Evolutionary conservation across 2,888 invertebrate species (phyloP), one percentile per base, ranked within the genome.

Genomic region (Apamea monoglypha): DNA sequence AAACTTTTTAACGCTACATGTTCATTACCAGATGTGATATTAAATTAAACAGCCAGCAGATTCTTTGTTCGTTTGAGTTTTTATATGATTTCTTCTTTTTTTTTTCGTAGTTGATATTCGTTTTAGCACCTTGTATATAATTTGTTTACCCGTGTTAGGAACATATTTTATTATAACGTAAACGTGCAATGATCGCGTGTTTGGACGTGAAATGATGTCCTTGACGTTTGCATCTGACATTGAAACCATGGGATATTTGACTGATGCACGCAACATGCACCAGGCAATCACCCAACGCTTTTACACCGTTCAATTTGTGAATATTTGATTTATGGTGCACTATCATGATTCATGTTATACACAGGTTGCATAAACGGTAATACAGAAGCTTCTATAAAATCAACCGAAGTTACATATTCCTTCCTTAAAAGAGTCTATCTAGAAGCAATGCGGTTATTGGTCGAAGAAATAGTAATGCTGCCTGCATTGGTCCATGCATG

Each of bases 171-270:
- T n/a, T 61, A 69, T n/a, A 67, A 76, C 66, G 69, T 84, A 81
- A 86, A 87, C 73, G 91, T 92, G 93, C 91, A 94, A 90, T 78
- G 91, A 74, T 94, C 84, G 93, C 95, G 93, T 94, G 93, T 87
- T 77, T 80, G 64, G 66, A 63, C 78, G 61, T 77, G 80, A 72
- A 85, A 84, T 85, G 68, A 76, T 76, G 87, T 74, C 88, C 90
- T 88, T 90, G 87, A 79, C 69, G 84, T 82, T 88, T 85, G 87
- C 84, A 87, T 85, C 76, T 84, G 90, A 86, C 92, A 90, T 91
- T 91, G 90, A 84, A 85, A 79, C 81, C 71, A 87, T 83, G 85
- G 76, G 74, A 87, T 85, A 90, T 91, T 85, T 84, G 80, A 84
- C 25, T 83, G 85, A 87, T 88, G 85, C 90, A 91, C 90, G 90